Conservation (phyloP, 1,140 invertebrate species). For the Heliconius hewitsoni region DNA sequence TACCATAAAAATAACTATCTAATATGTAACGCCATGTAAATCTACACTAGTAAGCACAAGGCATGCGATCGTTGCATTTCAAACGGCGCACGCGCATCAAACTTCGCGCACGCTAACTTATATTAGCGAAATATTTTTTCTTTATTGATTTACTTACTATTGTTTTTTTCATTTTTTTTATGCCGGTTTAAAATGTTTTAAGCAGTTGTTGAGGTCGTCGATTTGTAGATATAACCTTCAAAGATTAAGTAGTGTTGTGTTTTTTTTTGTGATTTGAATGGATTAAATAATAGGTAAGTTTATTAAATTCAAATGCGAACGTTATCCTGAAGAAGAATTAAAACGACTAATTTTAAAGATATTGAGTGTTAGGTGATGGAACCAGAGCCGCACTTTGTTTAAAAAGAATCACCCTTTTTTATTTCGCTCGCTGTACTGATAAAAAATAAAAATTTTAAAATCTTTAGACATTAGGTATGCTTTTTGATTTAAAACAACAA, state of each 20-base stretch:
- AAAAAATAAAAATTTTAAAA: too few relatives aligned
- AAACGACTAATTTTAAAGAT: neutral
- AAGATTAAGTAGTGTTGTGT: neutral
- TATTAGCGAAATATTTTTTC: slow-evolving; percentile 25
- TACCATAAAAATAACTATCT: slow-evolving; percentile 54
- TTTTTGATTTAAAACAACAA: too few relatives aligned
- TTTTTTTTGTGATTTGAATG: neutral
- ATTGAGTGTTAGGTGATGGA: neutral
- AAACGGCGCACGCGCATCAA: slow-evolving; percentile 56
- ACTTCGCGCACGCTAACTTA: slow-evolving; percentile 57
- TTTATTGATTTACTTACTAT: slow-evolving; percentile 21
- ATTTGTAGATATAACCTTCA: neutral
- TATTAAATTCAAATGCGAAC: too few relatives aligned
- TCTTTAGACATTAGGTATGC: too few relatives aligned
- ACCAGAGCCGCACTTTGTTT: neutral
- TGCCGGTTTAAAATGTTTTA: neutral
- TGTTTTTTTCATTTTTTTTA: neutral
- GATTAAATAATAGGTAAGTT: slow-evolving; percentile 1
- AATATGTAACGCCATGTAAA: slow-evolving; percentile 55
- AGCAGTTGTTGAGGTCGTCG: too few relatives aligned
- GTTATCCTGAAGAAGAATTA: too few relatives aligned
- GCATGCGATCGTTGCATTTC: slow-evolving; percentile 49
- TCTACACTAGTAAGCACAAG: slow-evolving; percentile 35
- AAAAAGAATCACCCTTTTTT: neutral
- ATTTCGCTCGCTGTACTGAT: too few relatives aligned